A percentile compares a stretch with the other conserved stretches of the same genome.
phyloP scores from a whole-genome alignment of 2,888 invertebrate genomes.

The Monopis laevigella region DNA sequence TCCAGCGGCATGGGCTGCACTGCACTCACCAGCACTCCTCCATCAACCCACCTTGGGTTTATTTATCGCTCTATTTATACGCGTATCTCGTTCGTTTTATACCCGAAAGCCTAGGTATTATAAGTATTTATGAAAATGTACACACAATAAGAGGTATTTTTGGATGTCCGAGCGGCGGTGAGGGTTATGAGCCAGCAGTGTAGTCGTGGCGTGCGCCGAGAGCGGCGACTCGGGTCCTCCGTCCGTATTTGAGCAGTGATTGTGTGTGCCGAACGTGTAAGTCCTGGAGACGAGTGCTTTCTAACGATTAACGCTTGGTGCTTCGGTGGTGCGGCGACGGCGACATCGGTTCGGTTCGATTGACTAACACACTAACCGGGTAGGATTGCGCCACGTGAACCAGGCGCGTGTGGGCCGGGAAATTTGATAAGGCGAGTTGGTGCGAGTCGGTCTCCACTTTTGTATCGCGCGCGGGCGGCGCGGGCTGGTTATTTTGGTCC shows the following conservation, averaged over 20 bases:
- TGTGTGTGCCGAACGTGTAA: slow-evolving; percentile 4
- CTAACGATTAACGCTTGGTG: slow-evolving; percentile 33
- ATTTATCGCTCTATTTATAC: slow-evolving; percentile 37
- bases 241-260: slow-evolving; percentile 6
- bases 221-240: slow-evolving; percentile 18
- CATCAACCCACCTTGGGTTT: slow-evolving; percentile 6
- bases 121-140: slow-evolving; percentile 47
- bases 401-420: slow-evolving; percentile 48
- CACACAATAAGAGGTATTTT: slow-evolving; percentile 61
- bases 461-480: slow-evolving; percentile 48
- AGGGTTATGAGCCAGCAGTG: slow-evolving; percentile 33
- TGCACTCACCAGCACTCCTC: slow-evolving; percentile 20
- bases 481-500: slow-evolving; percentile 53
- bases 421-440: slow-evolving; percentile 62
- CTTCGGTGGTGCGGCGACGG: slow-evolving; percentile 33
- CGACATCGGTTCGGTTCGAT: slow-evolving; percentile 23
- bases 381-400: slow-evolving; percentile 32
- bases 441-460: slow-evolving; percentile 47
- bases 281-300: slow-evolving; percentile 30
- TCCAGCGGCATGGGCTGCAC: no score
- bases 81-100: slow-evolving; percentile 34
- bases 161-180: slow-evolving; percentile 37
- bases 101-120: slow-evolving; percentile 45
- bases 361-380: slow-evolving; percentile 10
- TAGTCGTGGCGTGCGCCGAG: slow-evolving; percentile 35